phyloP scores from a whole-genome alignment of 2,888 invertebrate genomes.

The Pegoplata infirma region DNA sequence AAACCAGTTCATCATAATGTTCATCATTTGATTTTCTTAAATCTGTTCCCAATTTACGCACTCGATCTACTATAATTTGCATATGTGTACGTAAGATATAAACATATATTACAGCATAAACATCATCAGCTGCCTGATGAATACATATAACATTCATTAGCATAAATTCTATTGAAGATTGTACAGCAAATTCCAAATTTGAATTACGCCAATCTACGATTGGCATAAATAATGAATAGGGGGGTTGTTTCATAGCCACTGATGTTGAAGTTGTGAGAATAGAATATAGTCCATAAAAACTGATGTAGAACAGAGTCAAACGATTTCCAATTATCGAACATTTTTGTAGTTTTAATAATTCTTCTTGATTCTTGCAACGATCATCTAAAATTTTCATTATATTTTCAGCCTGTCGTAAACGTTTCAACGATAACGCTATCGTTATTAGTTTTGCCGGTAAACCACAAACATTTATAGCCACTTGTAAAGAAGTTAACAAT shows the following conservation, averaged over 20 bases:
- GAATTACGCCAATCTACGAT: constrained; percentile 62
- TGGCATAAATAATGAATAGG: constrained; percentile 58
- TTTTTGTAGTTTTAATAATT: constrained; percentile 49
- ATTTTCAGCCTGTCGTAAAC: constrained; percentile 49
- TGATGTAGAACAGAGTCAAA: constrained; percentile 61
- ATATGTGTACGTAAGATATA: constrained; percentile 55
- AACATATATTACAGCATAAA: constrained; percentile 62
- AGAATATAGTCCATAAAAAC: constrained; percentile 54
- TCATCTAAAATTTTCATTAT: constrained; percentile 63
- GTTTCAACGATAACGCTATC: constrained; percentile 40
- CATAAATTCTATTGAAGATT: constrained; percentile 54
- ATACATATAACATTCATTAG: constrained; percentile 55
- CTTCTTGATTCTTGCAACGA: constrained; percentile 54
- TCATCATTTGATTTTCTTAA: constrained; percentile 15
- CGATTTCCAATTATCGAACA: constrained; percentile 61
- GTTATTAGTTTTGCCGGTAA: constrained; percentile 62
- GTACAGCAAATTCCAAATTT: constrained; percentile 52
- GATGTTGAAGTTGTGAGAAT: constrained; percentile 43
- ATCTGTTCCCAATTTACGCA: constrained; percentile 38
- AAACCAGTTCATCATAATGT: constrained; percentile 57
- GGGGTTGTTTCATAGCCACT: constrained; percentile 50
- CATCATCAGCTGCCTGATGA: constrained; percentile 62
- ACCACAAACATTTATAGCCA: constrained; percentile 64
- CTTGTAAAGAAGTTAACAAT: constrained; percentile 67
- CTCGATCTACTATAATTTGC: constrained; percentile 55